phyloP scores from a whole-genome alignment of 2,113 vertebrate genomes.

The Dascyllus trimaculatus region DNA sequence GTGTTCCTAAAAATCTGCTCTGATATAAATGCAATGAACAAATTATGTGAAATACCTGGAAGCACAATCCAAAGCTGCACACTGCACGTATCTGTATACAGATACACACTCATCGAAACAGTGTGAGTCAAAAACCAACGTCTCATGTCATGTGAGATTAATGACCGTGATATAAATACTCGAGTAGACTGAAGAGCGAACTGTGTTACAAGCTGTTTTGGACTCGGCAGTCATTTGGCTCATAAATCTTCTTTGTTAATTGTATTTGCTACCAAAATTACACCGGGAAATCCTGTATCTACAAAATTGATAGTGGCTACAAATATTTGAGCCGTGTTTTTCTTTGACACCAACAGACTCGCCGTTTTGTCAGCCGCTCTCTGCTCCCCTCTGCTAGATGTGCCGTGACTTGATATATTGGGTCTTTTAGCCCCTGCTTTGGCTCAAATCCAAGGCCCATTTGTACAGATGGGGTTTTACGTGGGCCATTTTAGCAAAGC shows the following conservation, averaged over 20 bases:
- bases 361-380: constrained; percentile 32
- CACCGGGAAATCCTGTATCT: constrained; percentile 34
- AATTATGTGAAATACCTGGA: too few relatives aligned
- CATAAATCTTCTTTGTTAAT: constrained; percentile 59
- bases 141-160: constrained; percentile 30
- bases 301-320: constrained; percentile 35
- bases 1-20: too few relatives aligned
- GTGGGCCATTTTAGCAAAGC: constrained; percentile 75
- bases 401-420: constrained; percentile 64
- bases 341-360: constrained; percentile 47
- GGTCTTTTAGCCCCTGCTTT: constrained; percentile 68
- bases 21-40: too few relatives aligned
- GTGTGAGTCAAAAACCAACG: not conserved
- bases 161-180: constrained; percentile 38
- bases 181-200: constrained; percentile 38
- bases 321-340: constrained; percentile 47
- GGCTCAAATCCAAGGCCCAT: constrained; percentile 73
- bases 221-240: constrained; percentile 35
- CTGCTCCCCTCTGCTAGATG: constrained; percentile 42
- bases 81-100: too few relatives aligned
- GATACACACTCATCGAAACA: too few relatives aligned
- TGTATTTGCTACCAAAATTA: constrained; percentile 42
- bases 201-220: constrained; percentile 38
- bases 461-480: constrained; percentile 79
- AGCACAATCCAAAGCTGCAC: too few relatives aligned